Base-by-base conservation (phyloP, 1,140 invertebrate genomes). In the Leptinotarsa defecta region DNA sequence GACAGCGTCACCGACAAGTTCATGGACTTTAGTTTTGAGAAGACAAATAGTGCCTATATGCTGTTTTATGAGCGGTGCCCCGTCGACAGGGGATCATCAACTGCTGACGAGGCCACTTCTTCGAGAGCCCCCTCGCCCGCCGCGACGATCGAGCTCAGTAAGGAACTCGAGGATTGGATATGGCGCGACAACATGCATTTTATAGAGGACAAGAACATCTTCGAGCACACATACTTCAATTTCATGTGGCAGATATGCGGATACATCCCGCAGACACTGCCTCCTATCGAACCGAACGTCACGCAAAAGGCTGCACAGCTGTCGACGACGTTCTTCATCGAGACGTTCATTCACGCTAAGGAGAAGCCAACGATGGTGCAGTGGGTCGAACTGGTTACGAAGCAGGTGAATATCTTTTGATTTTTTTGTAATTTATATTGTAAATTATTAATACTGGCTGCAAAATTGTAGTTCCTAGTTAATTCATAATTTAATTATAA, bases 41-140 rank as follows among this genome's bases (percentile, higher is more conserved):
- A 98, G 87, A 98, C 96, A 1, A 98, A 98, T 84, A 97, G 95
- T 83, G 97, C 97, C 1, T 98, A 98, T 82, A 98, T 98, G 97
- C 85, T 98, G 65, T 98, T 98, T 84, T 98, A 98, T 85, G 95
- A 98, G 85, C 90, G 94, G 77, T 91, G 88, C 73, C 86, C 88
- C 27, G 81, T 87, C 0, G 84, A n/a, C 64, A 74, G 76, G 61
- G 77, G 78, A 71, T 83, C 80, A 76, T 86, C 81, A 76, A 87
- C 85, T 68, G 84, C 83, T 83, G 83, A 85, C 77, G 86, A 85
- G 81, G 80, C 80, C 22, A 77, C 81, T 17, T 82, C 83, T 73
- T 82, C 74, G 80, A 24, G 67, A 13, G 76, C 62, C 71, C 79
- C 48, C 19, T 76, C 77, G 19, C 57, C 74, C 22, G 80, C 80